Conservation (phyloP, 2,888 invertebrate species). For the Drosophila monieri region DNA sequence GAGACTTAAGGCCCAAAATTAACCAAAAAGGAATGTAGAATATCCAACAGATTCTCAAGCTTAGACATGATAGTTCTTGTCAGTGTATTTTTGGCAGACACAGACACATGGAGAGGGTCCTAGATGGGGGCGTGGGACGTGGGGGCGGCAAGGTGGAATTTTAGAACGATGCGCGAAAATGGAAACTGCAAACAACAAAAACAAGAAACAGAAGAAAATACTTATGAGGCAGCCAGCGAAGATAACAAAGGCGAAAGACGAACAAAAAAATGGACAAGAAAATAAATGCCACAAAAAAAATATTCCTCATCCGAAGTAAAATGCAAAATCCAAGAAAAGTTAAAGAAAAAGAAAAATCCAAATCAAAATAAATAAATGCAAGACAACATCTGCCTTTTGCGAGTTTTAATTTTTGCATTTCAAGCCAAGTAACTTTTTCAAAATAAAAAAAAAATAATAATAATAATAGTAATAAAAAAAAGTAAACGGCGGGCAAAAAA, state of each 20-base stretch:
- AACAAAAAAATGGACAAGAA: constrained; percentile 38
- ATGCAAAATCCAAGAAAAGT: constrained; percentile 11
- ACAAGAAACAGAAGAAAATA: constrained; percentile 22
- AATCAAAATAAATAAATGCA: constrained; percentile 67
- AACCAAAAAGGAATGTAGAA: no score
- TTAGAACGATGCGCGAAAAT: constrained; percentile 63
- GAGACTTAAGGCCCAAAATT: background rate
- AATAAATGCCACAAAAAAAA: constrained; percentile 27
- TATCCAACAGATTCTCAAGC: background rate
- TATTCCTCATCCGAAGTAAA: constrained; percentile 25
- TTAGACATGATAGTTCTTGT: background rate
- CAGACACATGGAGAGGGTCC: constrained; percentile 15
- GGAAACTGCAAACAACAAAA: constrained; percentile 63
- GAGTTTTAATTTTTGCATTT: constrained; percentile 11
- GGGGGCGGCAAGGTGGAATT: constrained; percentile 15
- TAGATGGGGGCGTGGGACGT: background rate
- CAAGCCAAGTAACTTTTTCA: constrained; percentile 49
- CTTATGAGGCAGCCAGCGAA: constrained; percentile 58
- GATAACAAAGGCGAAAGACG: constrained; percentile 48
- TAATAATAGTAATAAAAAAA: constrained; percentile 55
- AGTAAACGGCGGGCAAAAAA: constrained; percentile 57
- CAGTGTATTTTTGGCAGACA: constrained; percentile 27
- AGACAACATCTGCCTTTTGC: constrained; percentile 74
- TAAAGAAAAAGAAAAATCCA: constrained; percentile 23
- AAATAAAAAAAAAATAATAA: constrained; percentile 63